Evolutionary conservation across 2,797 vertebrate genomes (phyloP).

Genomic region (Phataginus tricuspis): DNA sequence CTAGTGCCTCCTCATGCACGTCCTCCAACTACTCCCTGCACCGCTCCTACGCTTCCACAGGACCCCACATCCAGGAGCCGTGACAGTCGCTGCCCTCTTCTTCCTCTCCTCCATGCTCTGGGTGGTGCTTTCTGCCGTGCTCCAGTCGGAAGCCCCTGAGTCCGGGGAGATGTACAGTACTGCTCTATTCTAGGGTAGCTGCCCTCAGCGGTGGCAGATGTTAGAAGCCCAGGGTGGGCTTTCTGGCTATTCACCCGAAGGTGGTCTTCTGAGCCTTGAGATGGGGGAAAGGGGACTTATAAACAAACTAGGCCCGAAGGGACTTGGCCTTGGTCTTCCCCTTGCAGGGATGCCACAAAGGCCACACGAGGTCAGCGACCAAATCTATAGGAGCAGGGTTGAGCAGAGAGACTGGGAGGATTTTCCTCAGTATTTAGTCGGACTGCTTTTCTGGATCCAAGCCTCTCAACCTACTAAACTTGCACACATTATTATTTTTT

Average conservation of each 20-base stretch:
- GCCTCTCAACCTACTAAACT: background rate
- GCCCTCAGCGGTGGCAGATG: background rate
- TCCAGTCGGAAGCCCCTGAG: background rate
- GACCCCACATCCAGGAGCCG: background rate
- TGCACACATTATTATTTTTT: constrained; percentile 1
- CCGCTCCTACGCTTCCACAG: background rate
- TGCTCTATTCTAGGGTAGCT: background rate
- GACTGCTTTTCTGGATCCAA: constrained; percentile 3
- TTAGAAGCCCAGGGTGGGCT: background rate
- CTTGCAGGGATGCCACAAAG: constrained; percentile 51
- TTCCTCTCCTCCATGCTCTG: background rate
- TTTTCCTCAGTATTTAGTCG: background rate
- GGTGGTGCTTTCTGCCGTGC: background rate
- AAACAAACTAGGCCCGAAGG: background rate
- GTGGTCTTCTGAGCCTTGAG: background rate
- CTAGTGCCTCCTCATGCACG: background rate
- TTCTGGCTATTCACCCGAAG: background rate
- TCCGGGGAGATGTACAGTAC: background rate
- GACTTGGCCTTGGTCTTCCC: background rate
- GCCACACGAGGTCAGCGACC: background rate
- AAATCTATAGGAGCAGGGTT: background rate
- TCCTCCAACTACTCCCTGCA: background rate
- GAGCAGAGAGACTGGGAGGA: background rate
- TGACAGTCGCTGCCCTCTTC: background rate
- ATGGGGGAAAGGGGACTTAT: background rate